Percentiles rank a stretch among this genome's conserved stretches.
Evolutionary conservation across 2,888 invertebrate species (phyloP).

Genomic region (Campoplex nolae): DNA sequence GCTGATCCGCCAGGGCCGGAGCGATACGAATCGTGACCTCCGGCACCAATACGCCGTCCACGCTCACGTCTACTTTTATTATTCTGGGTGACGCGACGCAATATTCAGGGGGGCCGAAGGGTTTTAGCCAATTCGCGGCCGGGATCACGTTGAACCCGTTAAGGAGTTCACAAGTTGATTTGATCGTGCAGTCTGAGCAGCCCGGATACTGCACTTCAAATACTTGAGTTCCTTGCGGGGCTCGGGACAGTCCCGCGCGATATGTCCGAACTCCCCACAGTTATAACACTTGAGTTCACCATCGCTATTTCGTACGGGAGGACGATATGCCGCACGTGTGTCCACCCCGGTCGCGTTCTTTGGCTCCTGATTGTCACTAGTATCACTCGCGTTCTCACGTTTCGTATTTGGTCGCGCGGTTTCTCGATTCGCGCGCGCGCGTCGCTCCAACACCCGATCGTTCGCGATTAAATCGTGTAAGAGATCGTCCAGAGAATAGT

Average conservation of each 20-base stretch:
- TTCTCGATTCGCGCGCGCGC: conserved; percentile 4
- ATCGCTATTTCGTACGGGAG: too few species aligned
- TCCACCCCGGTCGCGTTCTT: too few species aligned
- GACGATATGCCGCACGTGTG: too few species aligned
- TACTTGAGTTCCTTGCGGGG: too few species aligned
- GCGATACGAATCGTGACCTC: conserved; percentile 18
- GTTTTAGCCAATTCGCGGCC: conserved; percentile 3
- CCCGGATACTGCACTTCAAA: too few species aligned
- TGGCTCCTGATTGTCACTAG: not conserved
- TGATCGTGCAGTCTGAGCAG: conserved; percentile 32
- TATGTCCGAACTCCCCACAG: too few species aligned
- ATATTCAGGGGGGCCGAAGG: conserved; percentile 23
- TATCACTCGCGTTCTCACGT: not conserved
- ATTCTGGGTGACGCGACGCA: conserved; percentile 10
- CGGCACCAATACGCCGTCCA: conserved; percentile 18
- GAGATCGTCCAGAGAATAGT: not conserved
- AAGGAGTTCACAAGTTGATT: not conserved
- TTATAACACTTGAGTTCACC: too few species aligned
- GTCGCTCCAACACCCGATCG: not conserved
- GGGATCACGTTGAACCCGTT: not conserved
- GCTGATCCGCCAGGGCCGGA: too few species aligned
- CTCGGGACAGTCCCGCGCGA: too few species aligned
- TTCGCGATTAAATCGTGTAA: not conserved
- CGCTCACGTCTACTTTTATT: not conserved
- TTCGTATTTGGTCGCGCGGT: not conserved